These are phyloP conservation scores for Stigmatopora nigra DNA, from an alignment of 2,113 vertebrate genomes.

Conservation along the genomic window DNA sequence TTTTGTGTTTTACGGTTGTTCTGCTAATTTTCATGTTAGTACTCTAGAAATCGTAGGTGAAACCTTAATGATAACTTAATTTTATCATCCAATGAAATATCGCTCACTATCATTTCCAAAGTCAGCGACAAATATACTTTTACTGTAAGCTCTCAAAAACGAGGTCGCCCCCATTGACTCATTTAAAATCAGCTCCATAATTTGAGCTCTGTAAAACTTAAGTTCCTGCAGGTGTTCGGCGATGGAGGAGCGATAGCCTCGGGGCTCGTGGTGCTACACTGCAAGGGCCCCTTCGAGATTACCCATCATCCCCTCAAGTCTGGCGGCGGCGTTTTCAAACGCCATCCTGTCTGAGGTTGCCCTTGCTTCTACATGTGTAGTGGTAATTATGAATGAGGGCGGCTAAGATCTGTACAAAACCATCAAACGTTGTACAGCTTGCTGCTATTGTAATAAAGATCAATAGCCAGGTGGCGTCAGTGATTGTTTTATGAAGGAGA, in stretches of 20 bases:
- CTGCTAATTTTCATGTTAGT: background rate
- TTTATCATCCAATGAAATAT: conserved; percentile 7
- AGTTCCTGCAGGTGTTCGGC: conserved; percentile 73
- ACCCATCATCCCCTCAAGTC: conserved; percentile 64
- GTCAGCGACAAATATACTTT: conserved; percentile 8
- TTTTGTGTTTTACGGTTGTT: too few relatives aligned
- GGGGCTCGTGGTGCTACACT: conserved; percentile 59
- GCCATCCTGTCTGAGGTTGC: conserved; percentile 75
- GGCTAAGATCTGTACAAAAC: conserved; percentile 77
- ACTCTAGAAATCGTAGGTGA: too few relatives aligned
- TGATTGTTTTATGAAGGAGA: conserved; percentile 64
- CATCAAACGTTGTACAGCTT: conserved; percentile 76
- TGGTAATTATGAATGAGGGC: conserved; percentile 80
- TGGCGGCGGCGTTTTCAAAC: conserved; percentile 66
- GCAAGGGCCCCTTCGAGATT: conserved; percentile 66
- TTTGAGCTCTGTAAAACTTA: conserved; percentile 73
- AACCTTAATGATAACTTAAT: too few relatives aligned
- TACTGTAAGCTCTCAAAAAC: conserved; percentile 38
- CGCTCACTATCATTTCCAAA: conserved; percentile 15
- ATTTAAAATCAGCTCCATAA: conserved; percentile 70
- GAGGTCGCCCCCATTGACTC: conserved; percentile 58
- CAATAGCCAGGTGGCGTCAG: conserved; percentile 71
- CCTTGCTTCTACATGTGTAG: conserved; percentile 82
- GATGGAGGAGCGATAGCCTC: conserved; percentile 67
- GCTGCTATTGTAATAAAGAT: conserved; percentile 79